Evolutionary conservation across 2,797 vertebrate genomes (phyloP), one percentile per base, ranked within the genome.

Genomic region (Eulemur albifrons): DNA sequence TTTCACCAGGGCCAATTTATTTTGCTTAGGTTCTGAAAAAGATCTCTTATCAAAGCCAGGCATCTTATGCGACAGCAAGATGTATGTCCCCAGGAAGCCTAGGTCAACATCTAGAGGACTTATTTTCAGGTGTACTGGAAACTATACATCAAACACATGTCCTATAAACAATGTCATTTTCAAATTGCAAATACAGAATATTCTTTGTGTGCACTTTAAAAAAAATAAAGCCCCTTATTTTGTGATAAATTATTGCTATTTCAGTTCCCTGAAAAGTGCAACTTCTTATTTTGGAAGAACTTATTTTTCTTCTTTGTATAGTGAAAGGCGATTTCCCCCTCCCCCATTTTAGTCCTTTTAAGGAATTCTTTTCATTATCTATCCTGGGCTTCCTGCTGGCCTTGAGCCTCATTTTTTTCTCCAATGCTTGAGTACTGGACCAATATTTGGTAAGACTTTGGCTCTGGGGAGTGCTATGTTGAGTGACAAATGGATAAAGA

Each of bases 401-500:
- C 79, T 88, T 23, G 2, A 83, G 73, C 59, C 35, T 94, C 52
- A 43, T 57, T 23, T 18, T 23, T 10, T 0, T 0, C 48, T 18
- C 43, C 23, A 50, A 27, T 5, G 79, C 20, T 70, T 91, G 48
- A 88, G 45, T 57, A 87, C 17, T 57, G 73, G 50, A 93, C 76
- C 70, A 80, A 38, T 38, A 65, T 93, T 91, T 77, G n/a, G 43
- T 87, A 94, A 96, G 88, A 94, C 95, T 96, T 67, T 95, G 93
- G 73, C 93, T 87, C 88, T 91, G 59, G 79, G 91, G 75, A 96
- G 70, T 67, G 84, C 75, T 94, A 80, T 9, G 94, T 5, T 91
- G 91, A 95, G 89, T 96, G 96, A 94, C 96, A 95, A 96, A 97
- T 73, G 88, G 94, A 89, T 48, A 65, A 93, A n/a, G 72, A 88